Percentiles rank a stretch among this genome's conserved stretches.
Conservation (phyloP, 2,888 invertebrate species). For the Drosophila prolongata region DNA sequence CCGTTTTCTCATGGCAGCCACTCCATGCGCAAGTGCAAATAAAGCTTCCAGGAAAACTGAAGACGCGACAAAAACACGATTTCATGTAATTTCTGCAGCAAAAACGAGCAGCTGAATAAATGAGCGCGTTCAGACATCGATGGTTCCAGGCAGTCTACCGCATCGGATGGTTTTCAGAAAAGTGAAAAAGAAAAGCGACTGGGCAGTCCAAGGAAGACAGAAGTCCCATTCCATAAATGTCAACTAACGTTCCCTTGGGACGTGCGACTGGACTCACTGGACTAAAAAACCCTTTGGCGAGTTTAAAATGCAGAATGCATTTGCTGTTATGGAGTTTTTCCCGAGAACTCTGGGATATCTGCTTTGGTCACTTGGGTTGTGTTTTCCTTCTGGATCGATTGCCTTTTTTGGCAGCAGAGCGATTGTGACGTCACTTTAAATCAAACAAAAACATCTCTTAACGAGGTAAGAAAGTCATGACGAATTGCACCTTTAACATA, state of each 20-base stretch:
- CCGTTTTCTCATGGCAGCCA: constrained; percentile 10
- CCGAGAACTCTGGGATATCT: constrained; percentile 36
- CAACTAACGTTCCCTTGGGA: constrained; percentile 48
- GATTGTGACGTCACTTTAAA: constrained; percentile 33
- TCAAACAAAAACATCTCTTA: no score
- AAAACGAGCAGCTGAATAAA: constrained; percentile 35
- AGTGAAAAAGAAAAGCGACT: constrained; percentile 18
- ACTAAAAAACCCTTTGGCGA: constrained; percentile 38
- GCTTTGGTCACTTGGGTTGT: constrained; percentile 6
- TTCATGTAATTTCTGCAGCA: constrained; percentile 33
- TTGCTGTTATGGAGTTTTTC: constrained; percentile 45
- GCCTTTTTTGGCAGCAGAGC: constrained; percentile 18
- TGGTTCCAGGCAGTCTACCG: constrained; percentile 48
- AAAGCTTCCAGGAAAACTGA: constrained; percentile 37
- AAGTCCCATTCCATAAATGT: constrained; percentile 39
- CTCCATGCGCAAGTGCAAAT: constrained; percentile 3
- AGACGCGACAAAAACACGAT: constrained; percentile 29
- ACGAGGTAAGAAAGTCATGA: no score
- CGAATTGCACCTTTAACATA: no score
- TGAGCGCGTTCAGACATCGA: constrained; percentile 11
- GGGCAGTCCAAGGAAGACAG: constrained; percentile 1
- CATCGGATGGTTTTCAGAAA: constrained; percentile 20
- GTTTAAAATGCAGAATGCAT: constrained; percentile 48
- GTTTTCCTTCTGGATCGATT: constrained; percentile 20
- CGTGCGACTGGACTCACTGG: constrained; percentile 18